phyloP scores from a whole-genome alignment of 2,113 vertebrate species.

The Epinephelus fuscoguttatus region DNA sequence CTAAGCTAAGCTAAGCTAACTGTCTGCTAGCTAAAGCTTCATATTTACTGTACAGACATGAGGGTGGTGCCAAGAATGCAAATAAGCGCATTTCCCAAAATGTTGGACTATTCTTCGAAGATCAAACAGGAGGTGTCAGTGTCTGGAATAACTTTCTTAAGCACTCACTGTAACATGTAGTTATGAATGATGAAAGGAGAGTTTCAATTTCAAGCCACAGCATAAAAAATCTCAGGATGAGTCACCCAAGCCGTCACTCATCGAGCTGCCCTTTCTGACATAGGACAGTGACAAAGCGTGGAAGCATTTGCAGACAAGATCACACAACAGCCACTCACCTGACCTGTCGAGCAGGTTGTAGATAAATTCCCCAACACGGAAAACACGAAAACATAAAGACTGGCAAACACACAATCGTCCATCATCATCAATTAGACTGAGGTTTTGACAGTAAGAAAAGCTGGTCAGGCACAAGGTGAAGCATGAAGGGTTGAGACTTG shows the following conservation, averaged over 20 bases:
- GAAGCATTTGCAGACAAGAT: background rate
- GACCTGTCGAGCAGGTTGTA: conserved; percentile 50
- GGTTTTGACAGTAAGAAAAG: background rate
- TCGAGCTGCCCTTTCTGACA: background rate
- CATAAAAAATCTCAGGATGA: background rate
- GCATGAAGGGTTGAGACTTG: background rate
- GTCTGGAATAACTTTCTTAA: background rate
- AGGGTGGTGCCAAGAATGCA: too few relatives aligned
- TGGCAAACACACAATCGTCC: background rate
- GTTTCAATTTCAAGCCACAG: background rate
- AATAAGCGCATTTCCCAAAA: too few relatives aligned
- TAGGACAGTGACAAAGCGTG: background rate
- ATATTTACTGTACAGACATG: too few relatives aligned
- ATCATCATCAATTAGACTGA: background rate
- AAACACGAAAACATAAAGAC: background rate
- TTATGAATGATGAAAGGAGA: background rate
- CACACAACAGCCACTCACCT: background rate
- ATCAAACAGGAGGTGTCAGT: too few relatives aligned
- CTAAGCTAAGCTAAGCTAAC: too few relatives aligned
- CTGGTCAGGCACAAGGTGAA: background rate
- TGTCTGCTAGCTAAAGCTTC: too few relatives aligned
- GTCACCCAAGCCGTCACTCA: background rate
- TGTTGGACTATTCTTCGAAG: too few relatives aligned
- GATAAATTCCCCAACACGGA: background rate
- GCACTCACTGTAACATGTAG: background rate